A percentile compares a stretch with the other conserved stretches of the same genome.
phyloP scores from a whole-genome alignment of 1,140 invertebrate genomes.

The Leucophenga varia region DNA sequence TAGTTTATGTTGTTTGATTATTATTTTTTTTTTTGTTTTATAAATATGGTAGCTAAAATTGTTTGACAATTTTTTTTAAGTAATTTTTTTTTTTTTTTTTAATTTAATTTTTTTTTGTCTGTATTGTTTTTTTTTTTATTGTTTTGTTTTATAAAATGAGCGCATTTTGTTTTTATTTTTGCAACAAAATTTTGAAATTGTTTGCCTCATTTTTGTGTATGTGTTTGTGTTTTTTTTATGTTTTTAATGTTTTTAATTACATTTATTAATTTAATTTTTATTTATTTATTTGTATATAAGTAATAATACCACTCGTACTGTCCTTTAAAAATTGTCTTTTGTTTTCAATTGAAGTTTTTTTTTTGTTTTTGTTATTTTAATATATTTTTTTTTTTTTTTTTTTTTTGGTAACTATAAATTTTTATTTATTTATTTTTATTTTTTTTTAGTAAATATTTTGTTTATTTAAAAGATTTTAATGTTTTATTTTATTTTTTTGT shows the following conservation, averaged over 20 bases:
- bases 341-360: slow-evolving; percentile 9
- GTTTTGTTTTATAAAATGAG: slow-evolving; percentile 7
- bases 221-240: slow-evolving; percentile 16
- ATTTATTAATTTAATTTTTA: slow-evolving; percentile 32
- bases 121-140: slow-evolving; percentile 19
- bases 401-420: background rate
- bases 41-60: too few relatives aligned
- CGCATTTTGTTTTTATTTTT: too few relatives aligned
- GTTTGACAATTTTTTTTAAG: too few relatives aligned
- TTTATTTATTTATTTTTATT: too few relatives aligned
- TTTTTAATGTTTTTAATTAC: slow-evolving; percentile 31
- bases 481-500: slow-evolving; percentile 7
- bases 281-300: slow-evolving; percentile 32
- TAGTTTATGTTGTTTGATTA: too few relatives aligned
- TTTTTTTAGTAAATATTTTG: slow-evolving; percentile 12
- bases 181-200: too few relatives aligned
- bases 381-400: slow-evolving; percentile 19
- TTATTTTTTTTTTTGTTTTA: too few relatives aligned
- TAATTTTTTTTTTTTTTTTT: background rate
- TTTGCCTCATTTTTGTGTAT: slow-evolving; percentile 22
- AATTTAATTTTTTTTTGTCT: slow-evolving; percentile 8
- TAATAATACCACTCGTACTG: too few relatives aligned
- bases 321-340: too few relatives aligned
- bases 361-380: slow-evolving; percentile 17
- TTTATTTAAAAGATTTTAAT: too few relatives aligned